Base-by-base conservation (phyloP, 1,140 invertebrate genomes). In the Vollenhovia emeryi region DNA sequence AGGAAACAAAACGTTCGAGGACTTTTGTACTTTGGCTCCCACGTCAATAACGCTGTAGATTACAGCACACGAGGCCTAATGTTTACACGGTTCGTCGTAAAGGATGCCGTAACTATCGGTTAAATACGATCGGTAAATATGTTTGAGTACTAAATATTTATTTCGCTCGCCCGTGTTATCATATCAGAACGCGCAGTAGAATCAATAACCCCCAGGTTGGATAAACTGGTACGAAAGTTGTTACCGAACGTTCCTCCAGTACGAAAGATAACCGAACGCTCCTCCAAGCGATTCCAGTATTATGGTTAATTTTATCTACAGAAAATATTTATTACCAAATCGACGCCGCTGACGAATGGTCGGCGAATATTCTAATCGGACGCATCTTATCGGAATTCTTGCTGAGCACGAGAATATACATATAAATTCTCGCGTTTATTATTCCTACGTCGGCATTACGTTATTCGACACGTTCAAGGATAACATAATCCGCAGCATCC, bases 271-370 rank as follows among this genome's bases (percentile, higher is more conserved):
- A 59, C 24, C 30, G 24, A n/a, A 60, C 21, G 36, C 43, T 27
- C 11, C 3, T n/a, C n/a, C 18, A 60, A 2, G 15, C 9, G 60
- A 6, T 64, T 27, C 11, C 15, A 15, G 11, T 48, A 43, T 78
- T 76, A 66, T 4, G 0, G 33, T 60, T 76, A 33, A 5, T 15
- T 3, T 79, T 79, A 64, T 64, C 57, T 50, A 48, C 3, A 64
- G 48, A 59, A 43, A 68, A 62, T 8, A 0, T 68, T 4, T 78
- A 48, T 64, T 50, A 59, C 8, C 7, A 74, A 78, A 76, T 62
- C 7, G n/a, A 24, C 3, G 36, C 3, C n/a, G 3, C 33, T 74
- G 36, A 6, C 8, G 2, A 13, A 78, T 52, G 11, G 27, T 59
- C 15, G 11, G 13, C n/a, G 30, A 5, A 45, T 40, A 6, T 50